phyloP scores from a whole-genome alignment of 2,113 vertebrate species.

The Condylura cristata region DNA sequence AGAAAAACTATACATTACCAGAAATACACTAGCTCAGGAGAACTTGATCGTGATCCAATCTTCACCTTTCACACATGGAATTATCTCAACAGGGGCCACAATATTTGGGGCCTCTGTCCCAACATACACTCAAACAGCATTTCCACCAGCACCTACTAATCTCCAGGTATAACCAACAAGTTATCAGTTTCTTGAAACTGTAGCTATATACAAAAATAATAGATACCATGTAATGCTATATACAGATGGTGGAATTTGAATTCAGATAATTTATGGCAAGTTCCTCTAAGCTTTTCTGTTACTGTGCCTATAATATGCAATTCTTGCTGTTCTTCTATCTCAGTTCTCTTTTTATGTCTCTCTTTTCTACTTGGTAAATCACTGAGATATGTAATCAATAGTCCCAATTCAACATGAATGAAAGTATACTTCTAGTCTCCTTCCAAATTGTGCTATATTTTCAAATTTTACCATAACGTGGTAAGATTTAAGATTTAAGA shows the following conservation, averaged over 20 bases:
- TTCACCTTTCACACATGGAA: accelerated
- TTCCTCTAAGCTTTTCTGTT: background rate
- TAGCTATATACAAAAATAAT: background rate
- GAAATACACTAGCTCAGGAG: background rate
- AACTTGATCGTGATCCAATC: background rate
- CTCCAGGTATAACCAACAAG: background rate
- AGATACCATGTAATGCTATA: background rate
- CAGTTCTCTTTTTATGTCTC: background rate
- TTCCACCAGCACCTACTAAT: background rate
- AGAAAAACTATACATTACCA: background rate
- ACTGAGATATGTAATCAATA: background rate
- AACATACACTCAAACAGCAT: background rate
- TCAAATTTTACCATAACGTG: background rate
- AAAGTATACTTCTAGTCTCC: background rate
- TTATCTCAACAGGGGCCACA: background rate
- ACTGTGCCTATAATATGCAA: background rate
- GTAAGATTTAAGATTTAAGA: no score
- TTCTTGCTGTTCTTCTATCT: background rate
- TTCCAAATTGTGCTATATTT: background rate
- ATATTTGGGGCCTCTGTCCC: no score
- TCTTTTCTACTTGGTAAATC: background rate
- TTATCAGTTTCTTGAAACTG: background rate
- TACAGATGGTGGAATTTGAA: background rate
- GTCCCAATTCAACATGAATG: background rate
- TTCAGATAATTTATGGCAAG: background rate